Conservation (phyloP, 2,113 vertebrate genomes). For the Columbina picui region DNA sequence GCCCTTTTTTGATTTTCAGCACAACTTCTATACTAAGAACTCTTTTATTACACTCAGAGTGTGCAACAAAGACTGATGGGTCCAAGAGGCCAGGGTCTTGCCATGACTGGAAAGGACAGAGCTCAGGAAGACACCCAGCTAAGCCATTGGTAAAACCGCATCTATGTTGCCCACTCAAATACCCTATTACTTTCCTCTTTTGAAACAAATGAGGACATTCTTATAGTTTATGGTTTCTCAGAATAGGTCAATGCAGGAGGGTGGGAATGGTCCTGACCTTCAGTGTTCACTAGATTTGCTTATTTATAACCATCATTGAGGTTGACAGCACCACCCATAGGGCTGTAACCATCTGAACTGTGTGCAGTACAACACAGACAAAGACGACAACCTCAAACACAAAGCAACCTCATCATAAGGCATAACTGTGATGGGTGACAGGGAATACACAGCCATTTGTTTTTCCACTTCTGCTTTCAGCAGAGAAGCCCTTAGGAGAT, state of each 20-base stretch:
- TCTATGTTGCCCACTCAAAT: background rate
- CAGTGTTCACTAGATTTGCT: background rate
- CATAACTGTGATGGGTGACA: background rate
- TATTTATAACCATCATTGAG: background rate
- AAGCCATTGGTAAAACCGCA: background rate
- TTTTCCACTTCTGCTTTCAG: background rate
- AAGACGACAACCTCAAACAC: background rate
- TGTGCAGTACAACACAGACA: rapidly evolving
- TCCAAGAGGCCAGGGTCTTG: too few species aligned
- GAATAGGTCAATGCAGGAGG: background rate
- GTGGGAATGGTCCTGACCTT: background rate
- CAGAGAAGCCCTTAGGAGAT: background rate
- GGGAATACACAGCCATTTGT: background rate
- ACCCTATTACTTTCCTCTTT: background rate
- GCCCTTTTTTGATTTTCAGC: background rate
- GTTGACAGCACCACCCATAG: background rate
- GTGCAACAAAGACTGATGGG: rapidly evolving
- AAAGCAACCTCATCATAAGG: background rate
- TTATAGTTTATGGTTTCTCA: background rate
- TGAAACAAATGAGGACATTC: background rate
- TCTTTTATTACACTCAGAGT: background rate
- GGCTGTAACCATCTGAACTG: background rate
- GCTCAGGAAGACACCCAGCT: background rate
- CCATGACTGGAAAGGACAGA: background rate
- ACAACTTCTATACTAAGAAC: background rate